A percentile compares a stretch with the other conserved stretches of the same genome.
These are phyloP conservation scores for Malurus splendens DNA, from an alignment of 2,797 vertebrate genomes.

Conservation along the genomic window DNA sequence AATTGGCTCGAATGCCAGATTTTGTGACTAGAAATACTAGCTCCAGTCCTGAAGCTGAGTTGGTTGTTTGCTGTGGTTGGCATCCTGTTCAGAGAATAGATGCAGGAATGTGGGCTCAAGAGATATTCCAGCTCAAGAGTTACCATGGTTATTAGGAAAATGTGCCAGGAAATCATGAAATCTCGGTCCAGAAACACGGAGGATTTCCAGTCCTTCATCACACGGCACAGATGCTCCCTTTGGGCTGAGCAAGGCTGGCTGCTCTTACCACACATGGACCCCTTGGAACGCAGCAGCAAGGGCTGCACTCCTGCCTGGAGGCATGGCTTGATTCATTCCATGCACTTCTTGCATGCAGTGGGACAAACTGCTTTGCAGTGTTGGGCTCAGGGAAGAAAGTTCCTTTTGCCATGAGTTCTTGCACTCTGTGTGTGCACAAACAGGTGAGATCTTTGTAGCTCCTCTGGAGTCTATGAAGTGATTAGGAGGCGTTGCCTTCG, in stretches of 20 bases:
- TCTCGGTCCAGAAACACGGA: background rate
- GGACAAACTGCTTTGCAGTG: background rate
- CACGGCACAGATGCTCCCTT: constrained; percentile 16
- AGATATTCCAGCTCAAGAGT: constrained; percentile 9
- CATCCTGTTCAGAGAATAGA: background rate
- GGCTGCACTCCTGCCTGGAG: background rate
- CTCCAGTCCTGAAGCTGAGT: background rate
- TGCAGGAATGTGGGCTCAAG: constrained; percentile 24
- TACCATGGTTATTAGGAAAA: constrained; percentile 50
- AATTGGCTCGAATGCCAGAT: background rate
- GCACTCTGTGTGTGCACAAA: background rate
- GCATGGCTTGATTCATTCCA: background rate
- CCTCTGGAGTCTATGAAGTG: background rate
- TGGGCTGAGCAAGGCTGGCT: background rate
- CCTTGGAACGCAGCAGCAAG: background rate
- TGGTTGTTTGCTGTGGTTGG: constrained; percentile 12
- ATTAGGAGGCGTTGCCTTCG: background rate
- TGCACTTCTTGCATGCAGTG: background rate
- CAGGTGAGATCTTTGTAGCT: background rate
- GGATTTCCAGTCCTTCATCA: constrained; percentile 12
- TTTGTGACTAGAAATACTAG: constrained; percentile 2
- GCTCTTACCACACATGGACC: background rate
- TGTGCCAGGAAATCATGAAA: constrained; percentile 47
- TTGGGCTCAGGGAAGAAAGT: background rate
- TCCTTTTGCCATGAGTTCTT: background rate